Percentiles rank a stretch among this genome's conserved stretches.
phyloP scores from a whole-genome alignment of 1,140 invertebrate genomes.

The Oryctes rhinoceros region DNA sequence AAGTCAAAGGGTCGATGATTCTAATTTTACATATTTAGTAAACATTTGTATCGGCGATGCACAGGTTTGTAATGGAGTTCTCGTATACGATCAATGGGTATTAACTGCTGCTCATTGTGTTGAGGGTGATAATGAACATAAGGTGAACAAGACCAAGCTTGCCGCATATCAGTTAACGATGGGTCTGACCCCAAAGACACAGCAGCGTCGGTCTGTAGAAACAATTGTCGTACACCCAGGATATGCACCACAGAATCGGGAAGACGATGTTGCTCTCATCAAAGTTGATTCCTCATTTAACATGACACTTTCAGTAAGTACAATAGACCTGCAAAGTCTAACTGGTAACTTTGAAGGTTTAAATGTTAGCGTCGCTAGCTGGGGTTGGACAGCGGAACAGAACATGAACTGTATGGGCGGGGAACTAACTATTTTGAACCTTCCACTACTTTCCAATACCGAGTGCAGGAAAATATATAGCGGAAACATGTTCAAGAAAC shows the following conservation, averaged over 20 bases:
- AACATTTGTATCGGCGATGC: neutral
- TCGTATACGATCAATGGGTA: neutral
- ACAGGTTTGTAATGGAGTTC: neutral
- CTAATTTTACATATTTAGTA: neutral
- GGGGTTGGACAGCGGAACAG: neutral
- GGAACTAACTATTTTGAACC: neutral
- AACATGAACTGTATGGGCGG: neutral
- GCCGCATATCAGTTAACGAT: neutral
- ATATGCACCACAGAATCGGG: neutral
- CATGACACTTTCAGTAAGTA: neutral
- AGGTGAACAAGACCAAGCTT: neutral
- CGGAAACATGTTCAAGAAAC: neutral
- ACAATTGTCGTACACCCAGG: neutral
- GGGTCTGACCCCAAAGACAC: neutral
- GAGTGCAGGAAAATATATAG: neutral
- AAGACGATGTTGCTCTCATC: neutral
- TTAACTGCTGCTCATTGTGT: constrained; percentile 5
- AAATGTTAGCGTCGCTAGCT: neutral
- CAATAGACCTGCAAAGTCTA: neutral
- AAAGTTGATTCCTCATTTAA: neutral
- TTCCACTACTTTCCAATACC: neutral
- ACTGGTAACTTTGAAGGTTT: neutral
- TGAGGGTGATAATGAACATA: neutral
- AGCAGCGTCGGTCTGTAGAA: neutral
- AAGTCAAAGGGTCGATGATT: too few species aligned